Percentiles rank a stretch among this genome's conserved stretches.
Conservation (phyloP, 2,888 invertebrate species). For the Dione juno region DNA sequence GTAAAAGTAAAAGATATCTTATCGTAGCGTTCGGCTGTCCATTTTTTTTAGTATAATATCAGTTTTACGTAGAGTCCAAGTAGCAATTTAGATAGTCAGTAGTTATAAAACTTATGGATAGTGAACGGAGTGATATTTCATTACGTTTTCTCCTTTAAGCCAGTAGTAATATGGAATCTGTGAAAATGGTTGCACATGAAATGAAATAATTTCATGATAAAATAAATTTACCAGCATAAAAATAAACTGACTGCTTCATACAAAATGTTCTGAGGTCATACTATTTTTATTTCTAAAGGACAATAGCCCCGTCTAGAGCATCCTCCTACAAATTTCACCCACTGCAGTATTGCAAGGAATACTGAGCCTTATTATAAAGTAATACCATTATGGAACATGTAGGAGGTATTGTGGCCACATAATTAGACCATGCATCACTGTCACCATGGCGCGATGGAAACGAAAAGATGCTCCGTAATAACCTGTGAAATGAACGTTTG, state of each 20-base stretch:
- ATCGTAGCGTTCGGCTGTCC: neutral
- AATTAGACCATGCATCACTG: constrained; percentile 78
- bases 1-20: constrained; percentile 2
- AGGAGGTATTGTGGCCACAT: constrained; percentile 58
- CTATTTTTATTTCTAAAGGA: constrained; percentile 69
- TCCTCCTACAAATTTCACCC: constrained; percentile 53
- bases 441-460: constrained; percentile 60
- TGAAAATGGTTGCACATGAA: too few species aligned
- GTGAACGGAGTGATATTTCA: neutral
- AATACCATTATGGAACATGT: constrained; percentile 40
- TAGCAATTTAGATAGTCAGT: neutral
- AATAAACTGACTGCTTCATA: constrained; percentile 57
- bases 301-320: constrained; percentile 65
- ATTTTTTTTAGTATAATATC: neutral
- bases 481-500: constrained; percentile 74
- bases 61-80: neutral
- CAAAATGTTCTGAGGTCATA: constrained; percentile 58
- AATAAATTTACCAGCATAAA: constrained; percentile 46
- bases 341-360: constrained; percentile 47
- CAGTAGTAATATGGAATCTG: neutral
- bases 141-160: neutral
- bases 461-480: constrained; percentile 69
- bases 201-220: constrained; percentile 25
- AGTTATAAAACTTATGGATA: neutral
- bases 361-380: constrained; percentile 53